Evolutionary conservation across 1,140 invertebrate species (phyloP), one percentile per base, ranked within the genome.

Genomic region (Brachionus asplanchnoidis): DNA sequence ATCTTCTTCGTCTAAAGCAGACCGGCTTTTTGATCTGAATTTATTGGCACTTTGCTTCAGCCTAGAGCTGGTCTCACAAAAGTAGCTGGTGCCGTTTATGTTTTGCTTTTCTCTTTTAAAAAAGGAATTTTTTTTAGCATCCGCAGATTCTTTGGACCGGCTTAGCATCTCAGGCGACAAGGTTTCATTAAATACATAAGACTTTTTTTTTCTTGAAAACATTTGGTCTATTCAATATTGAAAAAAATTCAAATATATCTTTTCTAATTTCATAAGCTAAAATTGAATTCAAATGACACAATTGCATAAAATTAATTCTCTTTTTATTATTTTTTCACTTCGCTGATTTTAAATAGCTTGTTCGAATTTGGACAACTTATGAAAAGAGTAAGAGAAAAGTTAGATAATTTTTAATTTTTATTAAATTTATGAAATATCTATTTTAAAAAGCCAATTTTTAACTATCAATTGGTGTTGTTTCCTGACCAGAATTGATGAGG

Each of bases 251-350:
- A 23, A 60, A 23, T 60, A 60, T 26, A 60, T 60, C 53, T 20
- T 60, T 20, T 60, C 14, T 60, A 60, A 60, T 60, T 60, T 60
- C 53, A 60, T 60, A 60, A 60, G 53, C 53, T 60, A 60, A 60
- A 60, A 20, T 60, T 60, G 53, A 60, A 60, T 60, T 50, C 14
- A 28, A 46, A 77, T 77, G 73, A 50, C 73, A 77, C 73, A 77
- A 50, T 77, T 77, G 3, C 73, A 77, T 77, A 77, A 77, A 50
- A 77, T 77, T 50, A 46, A 77, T 77, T 50, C 9, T 46, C 44
- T 36, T 70, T 3, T 32, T 23, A 26, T 66, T 66, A 66, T 11
- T 40, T 73, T 50, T 77, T 77, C 73, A 77, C 73, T 77, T 77
- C 42, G 53, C 9, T 77, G 42, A 77, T 50, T 77, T 50, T 50